Percentiles rank a stretch among this genome's conserved stretches.
Evolutionary conservation across 92 coral and sea anemone genomes (phyloP).

Genomic region (Epizoanthus stellaris): DNA sequence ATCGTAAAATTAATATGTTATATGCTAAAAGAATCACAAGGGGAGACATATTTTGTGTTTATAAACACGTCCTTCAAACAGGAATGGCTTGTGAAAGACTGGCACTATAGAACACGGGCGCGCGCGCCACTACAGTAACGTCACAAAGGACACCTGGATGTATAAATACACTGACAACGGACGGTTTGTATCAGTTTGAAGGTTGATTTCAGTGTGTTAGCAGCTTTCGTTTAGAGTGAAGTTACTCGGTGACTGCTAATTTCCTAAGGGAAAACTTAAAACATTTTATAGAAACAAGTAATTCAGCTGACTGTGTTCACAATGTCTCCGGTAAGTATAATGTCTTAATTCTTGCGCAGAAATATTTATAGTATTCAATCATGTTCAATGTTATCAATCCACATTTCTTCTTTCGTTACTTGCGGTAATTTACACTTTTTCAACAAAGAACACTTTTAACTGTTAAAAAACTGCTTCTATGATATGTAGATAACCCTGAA

Average conservation of each 20-base stretch:
- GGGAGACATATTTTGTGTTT: too few relatives aligned
- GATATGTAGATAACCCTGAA: too few relatives aligned
- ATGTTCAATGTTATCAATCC: too few relatives aligned
- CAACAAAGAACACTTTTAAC: too few relatives aligned
- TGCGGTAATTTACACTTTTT: too few relatives aligned
- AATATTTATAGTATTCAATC: not conserved
- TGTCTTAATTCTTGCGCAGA: not conserved
- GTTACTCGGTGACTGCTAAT: too few relatives aligned
- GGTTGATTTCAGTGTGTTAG: not conserved
- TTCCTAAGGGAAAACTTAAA: not conserved
- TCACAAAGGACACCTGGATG: constrained; percentile 1
- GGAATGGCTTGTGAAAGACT: too few relatives aligned
- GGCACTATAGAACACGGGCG: too few relatives aligned
- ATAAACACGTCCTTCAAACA: too few relatives aligned
- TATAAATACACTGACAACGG: not conserved
- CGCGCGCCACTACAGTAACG: not conserved
- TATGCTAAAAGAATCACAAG: too few relatives aligned
- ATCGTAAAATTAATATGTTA: too few relatives aligned
- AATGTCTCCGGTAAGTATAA: constrained; percentile 24
- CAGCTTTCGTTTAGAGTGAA: not conserved
- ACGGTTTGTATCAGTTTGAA: not conserved
- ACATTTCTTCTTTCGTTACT: not conserved
- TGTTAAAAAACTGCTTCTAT: too few relatives aligned
- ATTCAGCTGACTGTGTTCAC: not conserved
- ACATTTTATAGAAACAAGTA: not conserved